phyloP scores from a whole-genome alignment of 2,888 invertebrate species.

The Siphlonurus alternatus region DNA sequence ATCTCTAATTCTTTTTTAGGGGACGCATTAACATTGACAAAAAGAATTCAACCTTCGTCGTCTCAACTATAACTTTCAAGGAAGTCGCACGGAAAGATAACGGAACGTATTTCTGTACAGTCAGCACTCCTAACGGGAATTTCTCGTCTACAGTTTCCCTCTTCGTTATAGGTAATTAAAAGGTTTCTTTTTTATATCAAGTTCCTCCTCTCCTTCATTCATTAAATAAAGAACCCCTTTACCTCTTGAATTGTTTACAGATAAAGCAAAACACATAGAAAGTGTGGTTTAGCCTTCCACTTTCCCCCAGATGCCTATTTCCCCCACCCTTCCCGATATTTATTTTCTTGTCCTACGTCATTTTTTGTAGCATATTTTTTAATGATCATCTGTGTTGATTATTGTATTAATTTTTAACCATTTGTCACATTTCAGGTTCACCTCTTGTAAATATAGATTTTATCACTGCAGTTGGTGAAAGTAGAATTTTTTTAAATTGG shows the following conservation, averaged over 20 bases:
- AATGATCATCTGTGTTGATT: too few relatives aligned
- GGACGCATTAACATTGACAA: constrained; percentile 16
- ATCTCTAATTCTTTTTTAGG: constrained; percentile 8
- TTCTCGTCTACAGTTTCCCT: constrained; percentile 32
- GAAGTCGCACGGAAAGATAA: constrained; percentile 50
- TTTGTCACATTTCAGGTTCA: constrained; percentile 17
- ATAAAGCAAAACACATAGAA: too few relatives aligned
- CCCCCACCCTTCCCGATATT: background rate
- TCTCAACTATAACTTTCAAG: constrained; percentile 37
- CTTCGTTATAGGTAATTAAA: constrained; percentile 43
- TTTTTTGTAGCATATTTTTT: too few relatives aligned
- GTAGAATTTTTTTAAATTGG: constrained; percentile 67
- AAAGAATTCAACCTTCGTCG: constrained; percentile 38
- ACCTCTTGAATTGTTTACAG: too few relatives aligned
- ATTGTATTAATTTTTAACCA: too few relatives aligned
- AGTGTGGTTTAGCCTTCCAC: too few relatives aligned
- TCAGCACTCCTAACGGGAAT: constrained; percentile 27
- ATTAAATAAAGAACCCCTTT: too few relatives aligned
- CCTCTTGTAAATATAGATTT: constrained; percentile 54
- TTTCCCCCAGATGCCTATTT: background rate
- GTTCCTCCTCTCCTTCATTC: too few relatives aligned
- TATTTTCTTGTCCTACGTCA: too few relatives aligned
- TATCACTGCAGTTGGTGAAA: constrained; percentile 55
- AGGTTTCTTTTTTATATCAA: too few relatives aligned
- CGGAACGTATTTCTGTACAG: constrained; percentile 45